Conservation (phyloP, 2,113 vertebrate species). For the Scolopax mira region DNA sequence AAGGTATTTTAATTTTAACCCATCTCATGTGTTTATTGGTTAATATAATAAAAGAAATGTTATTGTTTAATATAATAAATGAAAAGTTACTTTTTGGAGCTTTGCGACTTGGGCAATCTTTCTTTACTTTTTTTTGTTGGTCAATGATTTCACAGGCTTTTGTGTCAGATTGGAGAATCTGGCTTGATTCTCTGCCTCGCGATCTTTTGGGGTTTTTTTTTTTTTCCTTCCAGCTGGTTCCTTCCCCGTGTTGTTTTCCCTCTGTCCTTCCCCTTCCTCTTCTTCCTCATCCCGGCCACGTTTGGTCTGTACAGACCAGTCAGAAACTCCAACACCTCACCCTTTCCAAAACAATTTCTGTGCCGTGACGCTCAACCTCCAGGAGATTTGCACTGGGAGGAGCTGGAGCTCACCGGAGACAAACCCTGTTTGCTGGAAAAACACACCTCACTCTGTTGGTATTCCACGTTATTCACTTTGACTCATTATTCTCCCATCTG, state of each 20-base stretch:
- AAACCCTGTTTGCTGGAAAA: not conserved
- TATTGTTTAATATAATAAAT: conserved; percentile 78
- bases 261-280: not conserved
- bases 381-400: not conserved
- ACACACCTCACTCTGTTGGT: not conserved
- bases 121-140: not conserved
- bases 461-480: not conserved
- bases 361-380: not conserved
- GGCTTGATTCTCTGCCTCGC: accelerated
- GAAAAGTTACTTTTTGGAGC: conserved; percentile 65
- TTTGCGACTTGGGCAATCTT: not conserved
- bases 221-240: not conserved
- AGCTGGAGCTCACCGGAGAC: not conserved
- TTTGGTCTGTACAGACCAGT: not conserved
- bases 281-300: not conserved
- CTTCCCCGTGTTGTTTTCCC: accelerated
- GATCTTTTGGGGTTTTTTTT: not conserved
- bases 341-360: not conserved
- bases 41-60: conserved; percentile 79
- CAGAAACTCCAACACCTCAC: not conserved
- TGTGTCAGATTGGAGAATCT: not conserved
- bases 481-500: not conserved
- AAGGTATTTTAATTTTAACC: conserved; percentile 75
- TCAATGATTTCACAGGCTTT: not conserved
- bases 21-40: conserved; percentile 78